Conservation (phyloP, 2,113 vertebrate species). For the Okapia johnstoni region DNA sequence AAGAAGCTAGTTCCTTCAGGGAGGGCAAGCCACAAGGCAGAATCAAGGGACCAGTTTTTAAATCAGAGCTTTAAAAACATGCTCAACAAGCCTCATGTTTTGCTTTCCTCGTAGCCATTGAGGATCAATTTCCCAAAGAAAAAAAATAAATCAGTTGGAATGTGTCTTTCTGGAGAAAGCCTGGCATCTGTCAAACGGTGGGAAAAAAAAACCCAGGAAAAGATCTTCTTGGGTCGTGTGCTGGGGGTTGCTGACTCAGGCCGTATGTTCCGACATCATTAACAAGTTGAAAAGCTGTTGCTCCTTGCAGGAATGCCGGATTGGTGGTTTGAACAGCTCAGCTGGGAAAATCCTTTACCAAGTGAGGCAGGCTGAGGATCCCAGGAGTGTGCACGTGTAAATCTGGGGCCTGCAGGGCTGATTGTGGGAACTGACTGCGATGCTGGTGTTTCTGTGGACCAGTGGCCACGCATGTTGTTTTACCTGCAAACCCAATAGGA, state of each 20-base stretch:
- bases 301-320: slow-evolving; percentile 26
- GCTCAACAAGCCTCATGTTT: slow-evolving; percentile 34
- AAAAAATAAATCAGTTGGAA: slow-evolving; percentile 72
- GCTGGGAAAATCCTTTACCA: slow-evolving; percentile 64
- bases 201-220: slow-evolving; percentile 8
- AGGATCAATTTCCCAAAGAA: slow-evolving; percentile 71
- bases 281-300: slow-evolving; percentile 71
- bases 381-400: slow-evolving; percentile 55
- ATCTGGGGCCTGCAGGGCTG: slow-evolving; percentile 52
- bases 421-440: slow-evolving; percentile 62
- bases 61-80: slow-evolving; percentile 21
- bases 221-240: slow-evolving; percentile 69
- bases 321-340: slow-evolving; percentile 66
- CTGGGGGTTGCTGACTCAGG: slow-evolving; percentile 80
- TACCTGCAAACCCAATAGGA: slow-evolving; percentile 27
- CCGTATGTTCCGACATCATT: slow-evolving; percentile 73
- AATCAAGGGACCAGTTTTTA: slow-evolving; percentile 21
- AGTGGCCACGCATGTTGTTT: slow-evolving; percentile 1
- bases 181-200: slow-evolving; percentile 61
- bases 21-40: not conserved
- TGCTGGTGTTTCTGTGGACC: not conserved
- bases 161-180: slow-evolving; percentile 74
- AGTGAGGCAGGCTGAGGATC: slow-evolving; percentile 41
- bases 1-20: not conserved
- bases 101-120: slow-evolving; percentile 63